phyloP scores from a whole-genome alignment of 1,140 invertebrate genomes.

The Hydropsyche tenuis region DNA sequence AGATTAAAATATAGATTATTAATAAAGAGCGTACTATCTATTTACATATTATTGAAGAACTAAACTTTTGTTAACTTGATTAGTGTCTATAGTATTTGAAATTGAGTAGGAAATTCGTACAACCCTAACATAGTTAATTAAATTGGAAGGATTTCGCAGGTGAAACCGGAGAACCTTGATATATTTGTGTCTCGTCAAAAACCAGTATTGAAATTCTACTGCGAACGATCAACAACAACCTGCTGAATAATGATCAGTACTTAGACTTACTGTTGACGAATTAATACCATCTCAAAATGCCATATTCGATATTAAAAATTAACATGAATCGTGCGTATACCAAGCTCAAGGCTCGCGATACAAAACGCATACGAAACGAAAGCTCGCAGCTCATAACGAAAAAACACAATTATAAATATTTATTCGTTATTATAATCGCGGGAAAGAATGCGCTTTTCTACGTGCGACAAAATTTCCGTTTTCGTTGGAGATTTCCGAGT shows the following conservation, averaged over 20 bases:
- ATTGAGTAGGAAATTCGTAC: no score
- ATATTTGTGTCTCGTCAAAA: slow-evolving; percentile 35
- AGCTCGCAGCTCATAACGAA: no score
- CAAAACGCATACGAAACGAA: no score
- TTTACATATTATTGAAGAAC: no score
- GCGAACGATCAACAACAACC: neutral
- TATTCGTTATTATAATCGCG: neutral
- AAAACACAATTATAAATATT: slow-evolving; percentile 5
- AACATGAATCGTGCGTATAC: no score
- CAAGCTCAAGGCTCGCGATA: no score
- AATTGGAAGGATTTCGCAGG: slow-evolving; percentile 17
- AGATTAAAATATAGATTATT: no score
- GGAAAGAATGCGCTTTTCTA: neutral
- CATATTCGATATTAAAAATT: neutral
- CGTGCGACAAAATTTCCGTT: slow-evolving; percentile 15
- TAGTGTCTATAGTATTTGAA: no score
- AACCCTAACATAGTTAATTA: neutral
- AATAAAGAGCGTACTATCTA: no score
- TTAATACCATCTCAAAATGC: slow-evolving; percentile 12
- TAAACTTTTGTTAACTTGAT: no score
- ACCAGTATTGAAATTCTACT: slow-evolving; percentile 30
- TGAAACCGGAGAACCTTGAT: slow-evolving; percentile 33
- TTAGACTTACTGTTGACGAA: neutral
- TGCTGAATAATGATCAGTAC: slow-evolving; percentile 12
- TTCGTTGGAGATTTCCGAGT: slow-evolving; percentile 21